phyloP scores from a whole-genome alignment of 2,113 vertebrate genomes.

The Phalacrocorax brasilianus region DNA sequence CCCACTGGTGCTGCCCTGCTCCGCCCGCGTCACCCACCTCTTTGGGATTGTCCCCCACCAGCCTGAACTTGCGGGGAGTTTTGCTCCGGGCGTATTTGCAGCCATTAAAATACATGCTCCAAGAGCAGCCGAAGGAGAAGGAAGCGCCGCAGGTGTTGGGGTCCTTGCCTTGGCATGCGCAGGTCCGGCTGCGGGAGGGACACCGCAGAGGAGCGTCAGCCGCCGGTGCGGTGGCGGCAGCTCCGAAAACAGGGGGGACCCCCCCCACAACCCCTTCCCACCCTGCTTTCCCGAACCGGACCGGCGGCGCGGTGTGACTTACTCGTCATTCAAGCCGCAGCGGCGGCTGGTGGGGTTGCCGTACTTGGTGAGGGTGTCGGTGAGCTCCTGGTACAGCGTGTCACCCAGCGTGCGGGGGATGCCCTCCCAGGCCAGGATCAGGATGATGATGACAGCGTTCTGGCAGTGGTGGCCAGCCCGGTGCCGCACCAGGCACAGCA shows the following conservation, averaged over 20 bases:
- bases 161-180: constrained; percentile 97
- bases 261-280: not conserved
- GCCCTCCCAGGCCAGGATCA: constrained; percentile 97
- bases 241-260: not conserved
- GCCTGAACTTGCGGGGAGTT: constrained; percentile 93
- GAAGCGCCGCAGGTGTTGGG: constrained; percentile 91
- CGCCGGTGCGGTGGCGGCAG: rapidly evolving
- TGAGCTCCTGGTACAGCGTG: constrained; percentile 89
- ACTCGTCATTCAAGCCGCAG: constrained; percentile 97
- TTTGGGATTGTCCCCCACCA: constrained; percentile 92
- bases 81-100: constrained; percentile 99
- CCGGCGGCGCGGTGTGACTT: not conserved
- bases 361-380: constrained; percentile 86
- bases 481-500: constrained; percentile 91
- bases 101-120: constrained; percentile 99
- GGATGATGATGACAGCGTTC: constrained; percentile 91
- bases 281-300: rapidly evolving
- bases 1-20: rapidly evolving
- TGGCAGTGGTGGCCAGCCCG: constrained; percentile 92
- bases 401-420: constrained; percentile 87
- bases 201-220: not conserved
- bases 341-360: constrained; percentile 96
- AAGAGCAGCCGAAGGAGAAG: constrained; percentile 98
- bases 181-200: constrained; percentile 86
- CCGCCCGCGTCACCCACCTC: constrained; percentile 74